Conservation (phyloP, 2,888 invertebrate species). For the Galerucella calmariensis region DNA sequence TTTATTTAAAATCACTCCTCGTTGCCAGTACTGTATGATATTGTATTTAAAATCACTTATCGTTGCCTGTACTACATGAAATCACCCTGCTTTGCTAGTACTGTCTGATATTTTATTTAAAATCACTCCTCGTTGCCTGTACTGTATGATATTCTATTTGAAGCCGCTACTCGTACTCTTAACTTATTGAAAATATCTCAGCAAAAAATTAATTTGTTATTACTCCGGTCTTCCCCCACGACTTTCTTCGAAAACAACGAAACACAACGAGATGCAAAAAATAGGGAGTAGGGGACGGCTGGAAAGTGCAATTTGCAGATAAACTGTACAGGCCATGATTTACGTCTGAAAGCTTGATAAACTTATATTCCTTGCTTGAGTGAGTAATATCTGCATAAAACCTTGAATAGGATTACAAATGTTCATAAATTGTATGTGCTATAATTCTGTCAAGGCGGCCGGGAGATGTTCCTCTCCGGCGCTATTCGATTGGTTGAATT, state of each 20-base stretch:
- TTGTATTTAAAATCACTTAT: too few relatives aligned
- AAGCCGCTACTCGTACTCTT: background rate
- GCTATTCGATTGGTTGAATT: constrained; percentile 38
- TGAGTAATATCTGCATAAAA: constrained; percentile 67
- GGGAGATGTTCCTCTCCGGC: constrained; percentile 35
- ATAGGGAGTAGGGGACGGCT: constrained; percentile 33
- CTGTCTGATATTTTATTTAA: too few relatives aligned
- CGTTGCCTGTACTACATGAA: too few relatives aligned
- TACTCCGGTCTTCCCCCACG: background rate
- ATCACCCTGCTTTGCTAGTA: too few relatives aligned
- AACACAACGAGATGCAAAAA: constrained; percentile 17
- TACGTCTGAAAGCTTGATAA: constrained; percentile 75
- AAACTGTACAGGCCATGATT: constrained; percentile 71
- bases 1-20: too few relatives aligned
- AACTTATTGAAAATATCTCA: background rate
- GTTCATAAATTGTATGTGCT: constrained; percentile 66
- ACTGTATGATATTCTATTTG: background rate
- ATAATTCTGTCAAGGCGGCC: constrained; percentile 64
- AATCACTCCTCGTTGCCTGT: background rate
- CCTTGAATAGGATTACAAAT: constrained; percentile 67
- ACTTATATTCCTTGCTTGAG: constrained; percentile 67
- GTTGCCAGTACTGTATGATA: too few relatives aligned
- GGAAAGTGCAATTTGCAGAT: constrained; percentile 76
- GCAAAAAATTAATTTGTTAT: background rate
- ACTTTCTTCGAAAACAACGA: constrained; percentile 10